phyloP scores from a whole-genome alignment of 2,888 invertebrate genomes.

The Hypsopygia costalis region DNA sequence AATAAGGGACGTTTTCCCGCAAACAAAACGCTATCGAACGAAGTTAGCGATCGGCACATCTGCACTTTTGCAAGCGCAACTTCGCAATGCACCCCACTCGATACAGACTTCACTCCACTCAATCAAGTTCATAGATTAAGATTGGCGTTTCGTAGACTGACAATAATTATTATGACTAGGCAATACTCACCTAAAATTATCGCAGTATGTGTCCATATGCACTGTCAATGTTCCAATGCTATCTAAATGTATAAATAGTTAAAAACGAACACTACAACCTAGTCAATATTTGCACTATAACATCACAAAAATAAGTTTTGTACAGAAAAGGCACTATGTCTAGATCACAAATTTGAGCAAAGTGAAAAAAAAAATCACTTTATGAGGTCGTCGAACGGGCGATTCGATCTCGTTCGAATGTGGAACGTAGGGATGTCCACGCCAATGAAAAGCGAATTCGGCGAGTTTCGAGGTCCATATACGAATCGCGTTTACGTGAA shows the following conservation, averaged over 20 bases:
- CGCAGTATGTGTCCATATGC: conserved; percentile 61
- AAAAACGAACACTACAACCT: conserved; percentile 30
- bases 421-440: conserved; percentile 29
- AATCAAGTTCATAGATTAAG: conserved; percentile 79
- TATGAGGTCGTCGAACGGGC: conserved; percentile 59
- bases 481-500: conserved; percentile 58
- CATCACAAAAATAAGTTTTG: conserved; percentile 67
- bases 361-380: conserved; percentile 56
- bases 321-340: conserved; percentile 69
- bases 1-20: conserved; percentile 32
- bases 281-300: conserved; percentile 68
- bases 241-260: background rate
- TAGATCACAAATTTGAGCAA: conserved; percentile 77
- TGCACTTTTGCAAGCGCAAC: conserved; percentile 54
- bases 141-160: conserved; percentile 58
- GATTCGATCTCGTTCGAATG: conserved; percentile 48
- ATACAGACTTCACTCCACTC: conserved; percentile 52
- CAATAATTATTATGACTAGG: conserved; percentile 30
- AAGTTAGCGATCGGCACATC: conserved; percentile 45
- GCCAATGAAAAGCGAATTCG: conserved; percentile 39
- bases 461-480: conserved; percentile 50
- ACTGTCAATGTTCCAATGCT: conserved; percentile 14
- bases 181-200: conserved; percentile 51
- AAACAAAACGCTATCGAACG: conserved; percentile 22
- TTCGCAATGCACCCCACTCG: conserved; percentile 61